Conservation (phyloP, 2,797 vertebrate species). For the Sebastes vulpes region DNA sequence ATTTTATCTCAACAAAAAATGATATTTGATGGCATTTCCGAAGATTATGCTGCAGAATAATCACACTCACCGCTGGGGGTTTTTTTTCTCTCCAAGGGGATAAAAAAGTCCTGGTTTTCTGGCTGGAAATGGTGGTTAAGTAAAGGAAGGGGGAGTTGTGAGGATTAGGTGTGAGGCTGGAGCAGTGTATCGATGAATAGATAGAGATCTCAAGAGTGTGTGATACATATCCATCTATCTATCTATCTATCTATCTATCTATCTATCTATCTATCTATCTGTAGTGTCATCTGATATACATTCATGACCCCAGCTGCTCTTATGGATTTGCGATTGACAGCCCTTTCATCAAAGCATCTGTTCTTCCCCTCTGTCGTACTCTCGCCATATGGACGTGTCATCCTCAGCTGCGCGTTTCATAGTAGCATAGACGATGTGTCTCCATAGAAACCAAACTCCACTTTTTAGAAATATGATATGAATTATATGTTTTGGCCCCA, state of each 20-base stretch:
- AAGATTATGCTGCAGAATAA: constrained; percentile 37
- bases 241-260: not conserved
- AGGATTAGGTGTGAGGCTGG: constrained; percentile 18
- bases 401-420: constrained; percentile 70
- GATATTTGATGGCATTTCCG: constrained; percentile 52
- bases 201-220: constrained; percentile 52
- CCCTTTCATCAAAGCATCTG: constrained; percentile 76
- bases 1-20: constrained; percentile 54
- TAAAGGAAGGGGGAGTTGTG: not conserved
- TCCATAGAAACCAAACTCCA: constrained; percentile 71
- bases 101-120: constrained; percentile 2
- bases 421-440: constrained; percentile 62
- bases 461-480: constrained; percentile 59
- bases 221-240: not conserved
- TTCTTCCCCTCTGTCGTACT: constrained; percentile 59
- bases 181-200: constrained; percentile 40
- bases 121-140: constrained; percentile 39
- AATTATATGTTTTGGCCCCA: constrained; percentile 45
- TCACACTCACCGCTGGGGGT: not conserved
- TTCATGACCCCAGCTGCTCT: constrained; percentile 70
- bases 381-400: constrained; percentile 74
- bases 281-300: constrained; percentile 39
- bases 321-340: constrained; percentile 72
- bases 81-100: constrained; percentile 11
- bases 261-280: not conserved